Evolutionary conservation across 2,888 invertebrate species (phyloP), one percentile per base, ranked within the genome.

Genomic region (Conus canariensis): DNA sequence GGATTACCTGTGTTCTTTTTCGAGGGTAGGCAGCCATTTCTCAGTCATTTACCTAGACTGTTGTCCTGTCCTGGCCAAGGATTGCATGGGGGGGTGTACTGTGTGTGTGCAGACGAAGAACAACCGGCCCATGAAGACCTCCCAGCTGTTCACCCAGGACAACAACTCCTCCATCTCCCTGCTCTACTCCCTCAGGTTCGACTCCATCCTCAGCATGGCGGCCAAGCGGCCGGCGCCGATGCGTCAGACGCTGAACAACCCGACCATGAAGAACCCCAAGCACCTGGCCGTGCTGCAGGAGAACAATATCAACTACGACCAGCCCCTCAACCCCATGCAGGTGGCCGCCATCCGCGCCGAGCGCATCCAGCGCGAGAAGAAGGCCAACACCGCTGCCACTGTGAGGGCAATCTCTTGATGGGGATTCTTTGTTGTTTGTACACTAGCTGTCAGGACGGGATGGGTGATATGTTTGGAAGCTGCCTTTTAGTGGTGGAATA

Each of bases 201-300:
- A 99, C 93, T 97, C 97, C 12, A 97, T 98, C 94, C 98, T 98
- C 95, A 97, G 97, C 30, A 97, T 98, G 59, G 92, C 96, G 4
- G 94, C 94, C 82, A 96, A 97, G 91, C 95, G 96, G n/a, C 96
- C 96, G 5, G 97, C 98, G 7, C 97, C 98, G 10, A 97, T 98
- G 87, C 98, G 98, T 95, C 98, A 98, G 64, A 97, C 98, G 56
- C 97, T 97, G 91, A 98, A 97, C 93, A 98, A 98, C 95, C 97
- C 98, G 16, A 94, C 96, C 0, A 93, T 94, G 88, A 98, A 98
- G 96, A 98, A 98, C 96, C 97, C 98, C 8, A 98, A 98, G 80
- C 98, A 98, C 96, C 97, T 98, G 59, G 98, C 98, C 87, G 97
- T 98, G 91, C 97, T 99, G 94, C 97, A 97, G 91, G 99, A 98